Conservation (phyloP, 1,140 invertebrate genomes). For the Ericerus pela region DNA sequence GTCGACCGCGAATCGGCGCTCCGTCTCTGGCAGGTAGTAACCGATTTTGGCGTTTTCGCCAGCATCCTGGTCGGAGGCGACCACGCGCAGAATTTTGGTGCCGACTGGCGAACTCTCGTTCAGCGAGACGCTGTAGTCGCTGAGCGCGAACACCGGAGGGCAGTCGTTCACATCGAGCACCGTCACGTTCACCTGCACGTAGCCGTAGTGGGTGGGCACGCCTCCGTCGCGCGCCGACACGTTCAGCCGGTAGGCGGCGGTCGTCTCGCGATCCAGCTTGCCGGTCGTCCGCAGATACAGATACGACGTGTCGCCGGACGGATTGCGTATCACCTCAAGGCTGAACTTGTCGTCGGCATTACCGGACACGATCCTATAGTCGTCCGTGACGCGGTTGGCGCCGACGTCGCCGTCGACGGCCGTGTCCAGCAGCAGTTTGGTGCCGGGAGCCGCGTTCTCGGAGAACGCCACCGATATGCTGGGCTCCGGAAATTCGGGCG, state of each 20-base stretch:
- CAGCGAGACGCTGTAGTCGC: slow-evolving; percentile 77
- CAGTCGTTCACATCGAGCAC: slow-evolving; percentile 91
- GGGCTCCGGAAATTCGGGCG: slow-evolving; percentile 75
- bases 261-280: slow-evolving; percentile 72
- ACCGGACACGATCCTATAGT: slow-evolving; percentile 74
- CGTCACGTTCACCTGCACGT: slow-evolving; percentile 73
- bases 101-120: slow-evolving; percentile 81
- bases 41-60: slow-evolving; percentile 84
- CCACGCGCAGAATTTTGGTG: slow-evolving; percentile 75
- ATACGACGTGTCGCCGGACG: slow-evolving; percentile 72
- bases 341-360: slow-evolving; percentile 77
- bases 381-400: slow-evolving; percentile 68
- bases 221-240: slow-evolving; percentile 80
- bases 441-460: slow-evolving; percentile 75
- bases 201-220: slow-evolving; percentile 60
- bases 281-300: slow-evolving; percentile 79
- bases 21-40: slow-evolving; percentile 70
- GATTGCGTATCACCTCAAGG: slow-evolving; percentile 70
- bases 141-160: slow-evolving; percentile 82
- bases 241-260: slow-evolving; percentile 68
- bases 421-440: slow-evolving; percentile 67
- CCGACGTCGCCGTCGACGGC: slow-evolving; percentile 73
- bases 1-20: slow-evolving; percentile 75
- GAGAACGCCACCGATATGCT: slow-evolving; percentile 73
- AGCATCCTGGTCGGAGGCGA: slow-evolving; percentile 77